phyloP scores from a whole-genome alignment of 2,888 invertebrate species.

The Thymelicus sylvestris region DNA sequence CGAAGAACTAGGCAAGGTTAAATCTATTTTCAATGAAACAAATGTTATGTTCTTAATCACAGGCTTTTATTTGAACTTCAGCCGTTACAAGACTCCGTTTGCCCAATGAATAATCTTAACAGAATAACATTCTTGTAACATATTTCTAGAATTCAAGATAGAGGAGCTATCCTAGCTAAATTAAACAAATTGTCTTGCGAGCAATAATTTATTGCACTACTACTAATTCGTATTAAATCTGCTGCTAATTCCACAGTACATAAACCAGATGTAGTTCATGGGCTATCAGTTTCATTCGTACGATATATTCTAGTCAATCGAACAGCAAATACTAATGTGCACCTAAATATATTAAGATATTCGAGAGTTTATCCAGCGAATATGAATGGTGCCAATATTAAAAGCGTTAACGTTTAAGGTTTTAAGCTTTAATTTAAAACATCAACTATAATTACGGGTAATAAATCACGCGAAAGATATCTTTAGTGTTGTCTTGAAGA shows the following conservation, averaged over 20 bases:
- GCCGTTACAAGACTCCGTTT: no score
- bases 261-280: constrained; percentile 14
- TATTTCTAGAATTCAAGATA: constrained; percentile 3
- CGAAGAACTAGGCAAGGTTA: no score
- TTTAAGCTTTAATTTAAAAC: constrained; percentile 3
- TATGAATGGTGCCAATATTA: not conserved
- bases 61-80: no score
- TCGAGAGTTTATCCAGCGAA: not conserved
- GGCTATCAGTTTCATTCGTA: constrained; percentile 10
- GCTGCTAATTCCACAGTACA: constrained; percentile 19
- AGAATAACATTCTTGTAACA: not conserved
- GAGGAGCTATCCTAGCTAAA: constrained; percentile 8
- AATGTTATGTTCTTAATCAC: no score
- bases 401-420: not conserved
- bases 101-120: no score
- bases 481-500: not conserved
- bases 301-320: not conserved
- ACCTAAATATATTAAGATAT: constrained; percentile 2
- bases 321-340: not conserved
- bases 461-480: not conserved
- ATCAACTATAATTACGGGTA: constrained; percentile 3
- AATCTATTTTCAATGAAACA: no score
- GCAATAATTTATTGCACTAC: constrained; percentile 8
- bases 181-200: constrained; percentile 24
- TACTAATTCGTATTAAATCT: constrained; percentile 16